Evolutionary conservation across 2,888 invertebrate genomes (phyloP).

Genomic region (Torymus texanus): DNA sequence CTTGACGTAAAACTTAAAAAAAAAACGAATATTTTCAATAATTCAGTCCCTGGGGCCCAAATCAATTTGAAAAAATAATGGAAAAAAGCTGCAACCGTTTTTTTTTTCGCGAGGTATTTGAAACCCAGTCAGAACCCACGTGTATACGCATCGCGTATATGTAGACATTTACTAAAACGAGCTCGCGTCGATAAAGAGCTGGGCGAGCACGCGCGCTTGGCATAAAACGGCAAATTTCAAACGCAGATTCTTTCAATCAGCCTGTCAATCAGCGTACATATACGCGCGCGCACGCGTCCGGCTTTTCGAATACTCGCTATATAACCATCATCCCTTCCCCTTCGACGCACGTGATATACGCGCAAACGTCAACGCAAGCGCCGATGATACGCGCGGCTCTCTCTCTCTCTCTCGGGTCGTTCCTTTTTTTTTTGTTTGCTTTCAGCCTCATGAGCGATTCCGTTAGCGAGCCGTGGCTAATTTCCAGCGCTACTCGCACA

Average conservation of each 20-base stretch:
- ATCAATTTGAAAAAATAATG: conserved; percentile 12
- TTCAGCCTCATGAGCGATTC: conserved; percentile 40
- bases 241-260: conserved; percentile 44
- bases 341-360: too few species aligned
- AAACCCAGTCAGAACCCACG: neutral
- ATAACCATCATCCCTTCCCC: too few species aligned
- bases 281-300: neutral
- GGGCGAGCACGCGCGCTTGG: neutral
- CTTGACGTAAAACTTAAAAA: neutral
- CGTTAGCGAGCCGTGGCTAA: conserved; percentile 56
- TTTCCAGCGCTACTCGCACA: conserved; percentile 25
- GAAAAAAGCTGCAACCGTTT: neutral
- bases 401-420: neutral
- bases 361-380: conserved; percentile 11
- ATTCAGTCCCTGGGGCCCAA: neutral
- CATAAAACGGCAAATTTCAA: conserved; percentile 45
- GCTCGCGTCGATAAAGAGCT: conserved; percentile 9
- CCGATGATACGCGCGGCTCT: neutral
- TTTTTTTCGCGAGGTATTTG: neutral
- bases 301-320: too few species aligned
- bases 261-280: conserved; percentile 44
- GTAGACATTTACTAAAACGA: neutral
- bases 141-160: neutral
- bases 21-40: conserved; percentile 11
- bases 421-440: conserved; percentile 19